Evolutionary conservation across 2,888 invertebrate genomes (phyloP).

Genomic region (Seira ritae): DNA sequence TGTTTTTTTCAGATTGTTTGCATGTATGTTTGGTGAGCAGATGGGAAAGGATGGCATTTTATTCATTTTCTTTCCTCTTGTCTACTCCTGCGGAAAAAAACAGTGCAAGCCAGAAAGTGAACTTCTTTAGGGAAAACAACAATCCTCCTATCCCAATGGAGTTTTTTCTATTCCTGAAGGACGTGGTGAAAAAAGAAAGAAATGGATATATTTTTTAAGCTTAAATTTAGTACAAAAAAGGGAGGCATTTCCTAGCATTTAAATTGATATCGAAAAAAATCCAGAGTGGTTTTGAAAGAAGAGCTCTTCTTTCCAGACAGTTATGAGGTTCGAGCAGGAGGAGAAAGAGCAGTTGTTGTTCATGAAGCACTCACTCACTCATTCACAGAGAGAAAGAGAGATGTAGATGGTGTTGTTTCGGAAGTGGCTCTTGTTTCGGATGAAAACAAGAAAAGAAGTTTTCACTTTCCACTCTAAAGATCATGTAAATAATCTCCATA

Average conservation of each 20-base stretch:
- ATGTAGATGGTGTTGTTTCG: no score
- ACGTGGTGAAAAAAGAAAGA: not conserved
- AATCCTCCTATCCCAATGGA: not conserved
- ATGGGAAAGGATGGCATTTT: no score
- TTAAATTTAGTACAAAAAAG: not conserved
- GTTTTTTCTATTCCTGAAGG: not conserved
- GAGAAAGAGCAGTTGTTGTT: not conserved
- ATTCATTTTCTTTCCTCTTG: no score
- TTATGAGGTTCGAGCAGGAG: not conserved
- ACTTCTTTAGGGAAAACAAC: not conserved
- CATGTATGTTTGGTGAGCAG: no score
- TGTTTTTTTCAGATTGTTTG: not conserved
- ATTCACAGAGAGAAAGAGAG: no score
- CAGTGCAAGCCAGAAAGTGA: not conserved
- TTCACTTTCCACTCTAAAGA: slow-evolving; percentile 4
- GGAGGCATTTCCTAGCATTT: not conserved
- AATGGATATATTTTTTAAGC: not conserved
- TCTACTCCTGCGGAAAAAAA: not conserved
- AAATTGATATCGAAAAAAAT: not conserved
- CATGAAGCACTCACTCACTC: not conserved
- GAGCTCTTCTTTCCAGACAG: not conserved
- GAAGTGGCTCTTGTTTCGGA: slow-evolving; percentile 2
- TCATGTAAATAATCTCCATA: slow-evolving; percentile 34
- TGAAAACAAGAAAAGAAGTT: slow-evolving; percentile 23
- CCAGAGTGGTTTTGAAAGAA: not conserved